Percentiles rank a stretch among this genome's conserved stretches.
These are phyloP conservation scores for Leptogaster cylindrica DNA, from an alignment of 2,888 invertebrate genomes.

Conservation along the genomic window DNA sequence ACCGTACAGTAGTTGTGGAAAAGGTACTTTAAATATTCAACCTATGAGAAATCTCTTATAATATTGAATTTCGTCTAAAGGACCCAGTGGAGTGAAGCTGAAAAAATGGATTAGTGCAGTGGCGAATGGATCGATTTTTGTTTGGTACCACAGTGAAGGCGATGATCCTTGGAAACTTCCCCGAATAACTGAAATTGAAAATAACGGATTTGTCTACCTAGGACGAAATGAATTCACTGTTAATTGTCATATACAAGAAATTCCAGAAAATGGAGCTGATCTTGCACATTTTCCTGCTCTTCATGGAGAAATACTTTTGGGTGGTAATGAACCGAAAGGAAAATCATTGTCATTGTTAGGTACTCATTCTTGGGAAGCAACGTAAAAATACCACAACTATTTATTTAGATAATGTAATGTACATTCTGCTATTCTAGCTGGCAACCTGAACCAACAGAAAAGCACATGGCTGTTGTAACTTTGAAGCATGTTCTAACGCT, in stretches of 20 bases:
- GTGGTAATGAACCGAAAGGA: slow-evolving; percentile 60
- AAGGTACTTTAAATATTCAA: slow-evolving; percentile 53
- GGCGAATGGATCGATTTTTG: slow-evolving; percentile 75
- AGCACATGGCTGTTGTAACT: slow-evolving; percentile 70
- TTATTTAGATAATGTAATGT: background rate
- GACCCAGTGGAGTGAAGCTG: slow-evolving; percentile 72
- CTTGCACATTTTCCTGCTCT: slow-evolving; percentile 79
- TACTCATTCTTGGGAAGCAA: slow-evolving; percentile 67
- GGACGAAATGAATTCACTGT: slow-evolving; percentile 81
- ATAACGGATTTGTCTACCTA: slow-evolving; percentile 69
- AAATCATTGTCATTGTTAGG: slow-evolving; percentile 59
- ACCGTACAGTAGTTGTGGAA: slow-evolving; percentile 71
- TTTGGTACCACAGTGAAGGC: slow-evolving; percentile 83
- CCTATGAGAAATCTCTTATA: background rate
- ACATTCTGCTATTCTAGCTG: slow-evolving; percentile 62
- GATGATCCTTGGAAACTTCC: slow-evolving; percentile 75
- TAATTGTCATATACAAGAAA: slow-evolving; percentile 78
- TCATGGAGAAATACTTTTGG: slow-evolving; percentile 70
- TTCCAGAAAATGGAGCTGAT: slow-evolving; percentile 90
- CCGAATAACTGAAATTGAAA: slow-evolving; percentile 65
- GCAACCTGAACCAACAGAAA: slow-evolving; percentile 61
- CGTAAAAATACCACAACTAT: slow-evolving; percentile 49
- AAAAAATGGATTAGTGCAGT: slow-evolving; percentile 75
- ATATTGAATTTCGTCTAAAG: slow-evolving; percentile 60
- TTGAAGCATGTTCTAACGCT: slow-evolving; percentile 68